These are phyloP conservation scores for Australoheros scitulus DNA, from an alignment of 2,113 vertebrate genomes.

Conservation along the genomic window DNA sequence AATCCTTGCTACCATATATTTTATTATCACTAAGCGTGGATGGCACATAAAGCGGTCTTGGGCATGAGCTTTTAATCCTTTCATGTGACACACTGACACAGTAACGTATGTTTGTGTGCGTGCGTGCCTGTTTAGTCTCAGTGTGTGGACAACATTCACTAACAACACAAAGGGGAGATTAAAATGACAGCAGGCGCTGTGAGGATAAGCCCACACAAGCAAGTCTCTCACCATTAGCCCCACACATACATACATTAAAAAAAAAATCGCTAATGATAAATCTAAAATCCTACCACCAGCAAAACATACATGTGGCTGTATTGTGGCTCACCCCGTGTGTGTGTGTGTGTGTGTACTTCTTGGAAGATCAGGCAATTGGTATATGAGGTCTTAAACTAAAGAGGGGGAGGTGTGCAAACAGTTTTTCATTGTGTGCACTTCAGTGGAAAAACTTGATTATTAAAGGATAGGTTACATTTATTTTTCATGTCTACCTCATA, in stretches of 20 bases:
- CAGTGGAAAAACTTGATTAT: background rate
- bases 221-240: conserved; percentile 5
- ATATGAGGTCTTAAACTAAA: conserved; percentile 24
- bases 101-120: conserved; percentile 27
- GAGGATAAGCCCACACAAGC: conserved; percentile 38
- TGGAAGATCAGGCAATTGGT: background rate
- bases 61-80: conserved; percentile 54
- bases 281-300: background rate
- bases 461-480: background rate
- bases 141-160: background rate
- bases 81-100: conserved; percentile 61
- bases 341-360: background rate
- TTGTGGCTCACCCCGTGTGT: background rate
- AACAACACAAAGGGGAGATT: conserved; percentile 42
- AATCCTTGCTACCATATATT: conserved; percentile 2
- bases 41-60: conserved; percentile 31
- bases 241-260: background rate
- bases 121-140: background rate
- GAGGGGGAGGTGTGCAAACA: background rate
- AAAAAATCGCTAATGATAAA: background rate
- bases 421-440: background rate
- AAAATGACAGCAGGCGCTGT: conserved; percentile 45
- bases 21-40: conserved; percentile 16
- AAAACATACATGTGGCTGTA: background rate
- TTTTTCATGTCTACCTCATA: no score